Evolutionary conservation across 2,113 vertebrate genomes (phyloP).

Genomic region (Calyptommatus sinebrachiatus): DNA sequence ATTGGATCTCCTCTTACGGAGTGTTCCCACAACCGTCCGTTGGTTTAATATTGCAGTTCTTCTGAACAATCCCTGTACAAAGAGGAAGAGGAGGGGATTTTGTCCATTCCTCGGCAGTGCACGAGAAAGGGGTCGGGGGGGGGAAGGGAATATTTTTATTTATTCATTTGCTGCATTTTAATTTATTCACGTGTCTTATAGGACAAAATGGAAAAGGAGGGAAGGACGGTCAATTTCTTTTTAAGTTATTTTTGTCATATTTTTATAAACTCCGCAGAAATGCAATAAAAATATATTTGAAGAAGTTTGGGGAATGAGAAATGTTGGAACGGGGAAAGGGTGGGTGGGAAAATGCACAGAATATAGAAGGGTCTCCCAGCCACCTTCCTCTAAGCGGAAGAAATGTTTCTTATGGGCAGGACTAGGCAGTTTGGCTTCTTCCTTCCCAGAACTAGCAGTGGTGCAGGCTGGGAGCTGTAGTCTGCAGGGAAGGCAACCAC

Average conservation of each 20-base stretch:
- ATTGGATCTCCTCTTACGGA: neutral
- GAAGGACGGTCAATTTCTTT: constrained; percentile 86
- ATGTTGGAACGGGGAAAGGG: neutral
- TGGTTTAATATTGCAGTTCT: neutral
- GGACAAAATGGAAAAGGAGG: neutral
- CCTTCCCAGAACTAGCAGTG: too few relatives aligned
- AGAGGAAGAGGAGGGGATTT: neutral
- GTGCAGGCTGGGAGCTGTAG: too few relatives aligned
- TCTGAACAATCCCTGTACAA: neutral
- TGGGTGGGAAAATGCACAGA: too few relatives aligned
- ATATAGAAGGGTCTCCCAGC: too few relatives aligned
- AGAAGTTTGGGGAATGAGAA: constrained; percentile 37
- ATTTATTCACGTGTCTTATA: constrained; percentile 2
- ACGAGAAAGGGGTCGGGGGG: neutral
- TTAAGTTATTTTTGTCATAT: constrained; percentile 99
- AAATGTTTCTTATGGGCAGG: too few relatives aligned
- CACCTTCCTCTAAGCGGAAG: too few relatives aligned
- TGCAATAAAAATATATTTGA: constrained; percentile 90
- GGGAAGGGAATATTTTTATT: neutral
- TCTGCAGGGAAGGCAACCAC: too few relatives aligned
- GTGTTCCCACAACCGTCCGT: neutral
- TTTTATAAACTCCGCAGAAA: constrained; percentile 98
- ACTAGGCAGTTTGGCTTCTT: too few relatives aligned
- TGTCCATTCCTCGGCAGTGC: neutral
- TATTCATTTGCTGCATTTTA: constrained; percentile 20